phyloP scores from a whole-genome alignment of 2,797 vertebrate species.

The Spizella passerina region DNA sequence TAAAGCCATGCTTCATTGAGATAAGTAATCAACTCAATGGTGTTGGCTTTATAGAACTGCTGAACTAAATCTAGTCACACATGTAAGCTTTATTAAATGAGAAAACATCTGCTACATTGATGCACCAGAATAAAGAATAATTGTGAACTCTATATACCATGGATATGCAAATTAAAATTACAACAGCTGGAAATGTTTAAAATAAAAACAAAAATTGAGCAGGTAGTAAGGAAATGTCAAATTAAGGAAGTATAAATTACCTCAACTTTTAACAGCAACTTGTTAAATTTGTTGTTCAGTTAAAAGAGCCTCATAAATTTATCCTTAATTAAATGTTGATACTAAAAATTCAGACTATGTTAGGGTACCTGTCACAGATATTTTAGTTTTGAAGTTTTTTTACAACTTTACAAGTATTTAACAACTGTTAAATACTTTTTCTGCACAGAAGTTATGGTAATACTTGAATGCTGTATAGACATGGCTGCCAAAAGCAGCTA shows the following conservation, averaged over 20 bases:
- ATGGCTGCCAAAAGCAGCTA: background rate
- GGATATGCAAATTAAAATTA: slow-evolving; percentile 11
- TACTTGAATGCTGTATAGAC: background rate
- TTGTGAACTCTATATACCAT: background rate
- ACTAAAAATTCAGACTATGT: background rate
- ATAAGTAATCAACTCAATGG: slow-evolving; percentile 57
- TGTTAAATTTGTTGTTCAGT: slow-evolving; percentile 51
- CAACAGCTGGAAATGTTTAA: slow-evolving; percentile 8
- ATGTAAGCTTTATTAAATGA: slow-evolving; percentile 44
- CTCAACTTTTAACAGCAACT: slow-evolving; percentile 47
- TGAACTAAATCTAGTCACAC: slow-evolving; percentile 47
- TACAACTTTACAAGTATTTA: background rate
- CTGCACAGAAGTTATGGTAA: background rate
- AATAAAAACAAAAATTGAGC: background rate
- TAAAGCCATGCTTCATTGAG: slow-evolving; percentile 62
- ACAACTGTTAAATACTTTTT: background rate
- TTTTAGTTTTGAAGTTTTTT: slow-evolving; percentile 15
- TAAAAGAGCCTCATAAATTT: slow-evolving; percentile 21
- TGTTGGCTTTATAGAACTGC: background rate
- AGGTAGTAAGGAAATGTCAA: slow-evolving; percentile 20
- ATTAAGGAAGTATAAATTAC: slow-evolving; percentile 64
- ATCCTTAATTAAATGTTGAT: slow-evolving; percentile 47
- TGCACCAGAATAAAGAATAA: background rate
- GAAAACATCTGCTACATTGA: slow-evolving; percentile 9
- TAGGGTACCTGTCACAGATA: background rate